Base-by-base conservation (phyloP, 37 sponge, comb jelly and placozoan species). In the Oscarella lobularis region DNA sequence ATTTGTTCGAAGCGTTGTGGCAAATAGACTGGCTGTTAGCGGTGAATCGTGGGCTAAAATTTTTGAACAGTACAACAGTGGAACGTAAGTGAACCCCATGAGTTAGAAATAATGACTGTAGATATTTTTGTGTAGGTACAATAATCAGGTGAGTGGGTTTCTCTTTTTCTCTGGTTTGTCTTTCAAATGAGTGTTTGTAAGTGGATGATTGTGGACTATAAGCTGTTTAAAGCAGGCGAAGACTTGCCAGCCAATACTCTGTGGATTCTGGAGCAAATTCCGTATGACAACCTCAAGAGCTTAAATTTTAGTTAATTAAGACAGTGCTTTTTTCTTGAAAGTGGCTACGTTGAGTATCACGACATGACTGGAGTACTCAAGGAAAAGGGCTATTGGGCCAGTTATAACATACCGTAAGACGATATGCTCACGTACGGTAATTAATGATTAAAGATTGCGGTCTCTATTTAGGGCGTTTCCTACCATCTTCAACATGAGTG, bases 171-270 rank as follows among this genome's bases (percentile, higher is more conserved):
- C 20, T 48, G 60, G 9, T 27, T 48, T 48, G 20, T 9, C 60
- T 48, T 27, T 20, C 9, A 48, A 27, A 48, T 9, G 9, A 65
- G 67, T 66, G 66, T 65, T 66, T 67, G 67, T 39, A 84, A 97
- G 83, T 97, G 99, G 99, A 97, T 97, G 99, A 76, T 97, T 5
- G 76, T 90, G 6, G 94, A 97, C 67, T 97, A 93, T 77, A 97
- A 97, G 31, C 72, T 71, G 66, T 93, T 97, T 66, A 37, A 68
- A 1, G 75, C 72, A 34, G 79, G 83, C 1, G 33, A 75, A 3
- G 40, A 54, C 20, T 48, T 67, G 9, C 67, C 82, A 1, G 1
- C 35, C 3, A 76, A 78, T 38, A 78, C 87, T 0, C 76, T 97
- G 27, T 93, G 86, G 80, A 84, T 93, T 9, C 78, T 97, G 40